A percentile compares a stretch with the other conserved stretches of the same genome.
Conservation (phyloP, 2,888 invertebrate genomes). For the Pseudococcus longispinus region DNA sequence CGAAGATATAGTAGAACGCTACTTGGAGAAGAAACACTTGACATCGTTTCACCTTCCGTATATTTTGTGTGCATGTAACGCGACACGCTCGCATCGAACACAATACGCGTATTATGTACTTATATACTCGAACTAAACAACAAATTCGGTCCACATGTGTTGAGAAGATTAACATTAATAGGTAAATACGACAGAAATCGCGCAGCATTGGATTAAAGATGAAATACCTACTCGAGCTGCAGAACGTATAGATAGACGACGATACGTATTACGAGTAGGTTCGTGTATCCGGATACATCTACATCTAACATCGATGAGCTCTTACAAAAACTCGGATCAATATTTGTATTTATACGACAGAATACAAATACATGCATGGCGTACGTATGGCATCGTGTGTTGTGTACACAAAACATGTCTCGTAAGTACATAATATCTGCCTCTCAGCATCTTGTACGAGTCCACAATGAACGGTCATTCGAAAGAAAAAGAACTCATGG, state of each 20-base stretch:
- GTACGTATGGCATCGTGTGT: too few species aligned
- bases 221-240: background rate
- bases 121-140: background rate
- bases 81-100: background rate
- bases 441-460: background rate
- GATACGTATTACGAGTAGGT: background rate
- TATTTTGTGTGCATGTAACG: background rate
- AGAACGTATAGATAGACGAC: background rate
- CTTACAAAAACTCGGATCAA: background rate
- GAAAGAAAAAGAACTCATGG: background rate
- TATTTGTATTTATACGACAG: background rate
- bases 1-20: background rate
- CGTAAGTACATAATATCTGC: background rate
- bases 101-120: background rate
- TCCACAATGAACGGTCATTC: background rate
- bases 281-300: background rate
- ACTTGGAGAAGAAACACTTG: background rate
- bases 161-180: background rate
- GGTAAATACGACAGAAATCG: background rate
- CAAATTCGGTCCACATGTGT: background rate
- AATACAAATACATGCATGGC: too few species aligned
- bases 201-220: background rate
- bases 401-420: background rate
- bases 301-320: background rate
- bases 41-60: background rate